Evolutionary conservation across 2,797 vertebrate species (phyloP).

Genomic region (Enteromius paludinosus): DNA sequence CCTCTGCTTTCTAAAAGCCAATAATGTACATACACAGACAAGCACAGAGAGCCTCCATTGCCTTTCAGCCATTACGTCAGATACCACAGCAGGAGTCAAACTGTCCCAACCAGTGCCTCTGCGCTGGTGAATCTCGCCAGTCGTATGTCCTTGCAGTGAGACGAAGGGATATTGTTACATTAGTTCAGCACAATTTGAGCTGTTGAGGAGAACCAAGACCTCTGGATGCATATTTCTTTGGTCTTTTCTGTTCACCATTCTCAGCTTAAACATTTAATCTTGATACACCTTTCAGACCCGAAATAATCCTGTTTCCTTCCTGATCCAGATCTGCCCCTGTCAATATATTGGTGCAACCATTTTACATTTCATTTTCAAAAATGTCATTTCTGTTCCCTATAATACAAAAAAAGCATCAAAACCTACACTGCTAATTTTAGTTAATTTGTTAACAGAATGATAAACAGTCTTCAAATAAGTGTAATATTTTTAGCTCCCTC

Average conservation of each 20-base stretch:
- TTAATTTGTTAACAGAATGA: neutral
- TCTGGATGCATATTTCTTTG: constrained; percentile 2
- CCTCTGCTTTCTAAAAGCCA: constrained; percentile 28
- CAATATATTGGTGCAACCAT: neutral
- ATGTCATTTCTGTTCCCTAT: neutral
- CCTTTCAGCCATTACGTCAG: constrained; percentile 31
- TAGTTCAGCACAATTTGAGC: constrained; percentile 43
- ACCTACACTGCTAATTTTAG: neutral
- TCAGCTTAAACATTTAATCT: constrained; percentile 5
- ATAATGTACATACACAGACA: constrained; percentile 14
- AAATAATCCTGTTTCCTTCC: neutral
- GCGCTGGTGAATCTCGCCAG: constrained; percentile 8
- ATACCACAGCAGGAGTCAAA: constrained; percentile 46
- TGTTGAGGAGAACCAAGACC: constrained; percentile 14
- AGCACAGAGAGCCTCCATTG: constrained; percentile 30
- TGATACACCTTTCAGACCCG: neutral
- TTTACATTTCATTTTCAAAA: neutral
- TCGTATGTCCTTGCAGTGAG: constrained; percentile 28
- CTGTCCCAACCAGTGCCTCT: constrained; percentile 15
- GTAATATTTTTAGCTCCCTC: neutral
- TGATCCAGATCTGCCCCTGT: neutral
- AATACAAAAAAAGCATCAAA: neutral
- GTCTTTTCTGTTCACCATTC: neutral
- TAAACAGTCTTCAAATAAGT: neutral
- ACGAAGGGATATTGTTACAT: constrained; percentile 36